phyloP scores from a whole-genome alignment of 2,888 invertebrate genomes.

The Cosmopolites sordidus region DNA sequence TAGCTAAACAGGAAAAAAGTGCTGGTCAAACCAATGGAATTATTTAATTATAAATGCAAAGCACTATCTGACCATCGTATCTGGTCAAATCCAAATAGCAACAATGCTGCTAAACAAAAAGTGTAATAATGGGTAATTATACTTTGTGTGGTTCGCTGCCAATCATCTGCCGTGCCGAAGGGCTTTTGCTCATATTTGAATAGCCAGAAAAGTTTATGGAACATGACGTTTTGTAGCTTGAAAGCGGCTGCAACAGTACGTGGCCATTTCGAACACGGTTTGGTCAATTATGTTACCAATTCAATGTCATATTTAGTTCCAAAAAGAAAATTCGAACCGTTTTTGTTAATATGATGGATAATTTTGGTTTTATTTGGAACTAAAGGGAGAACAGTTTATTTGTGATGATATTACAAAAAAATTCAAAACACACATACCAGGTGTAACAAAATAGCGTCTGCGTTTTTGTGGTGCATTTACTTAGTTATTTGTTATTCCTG shows the following conservation, averaged over 20 bases:
- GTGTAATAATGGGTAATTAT: conserved; percentile 23
- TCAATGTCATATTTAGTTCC: no score
- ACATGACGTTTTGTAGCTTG: neutral
- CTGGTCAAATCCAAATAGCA: conserved; percentile 15
- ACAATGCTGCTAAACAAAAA: conserved; percentile 18
- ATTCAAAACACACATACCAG: no score
- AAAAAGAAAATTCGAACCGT: no score
- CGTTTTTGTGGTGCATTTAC: no score
- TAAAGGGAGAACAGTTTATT: no score
- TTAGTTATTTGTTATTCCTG: no score
- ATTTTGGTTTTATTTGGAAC: no score
- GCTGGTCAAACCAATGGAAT: neutral
- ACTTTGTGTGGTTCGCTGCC: conserved; percentile 19
- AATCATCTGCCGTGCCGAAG: conserved; percentile 21
- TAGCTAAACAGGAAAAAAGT: neutral
- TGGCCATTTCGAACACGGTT: no score
- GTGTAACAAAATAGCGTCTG: no score
- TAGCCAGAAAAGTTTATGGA: neutral
- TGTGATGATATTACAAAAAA: no score
- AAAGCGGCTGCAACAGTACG: neutral
- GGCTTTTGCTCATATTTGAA: neutral
- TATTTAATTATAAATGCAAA: conserved; percentile 14
- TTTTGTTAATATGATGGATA: no score
- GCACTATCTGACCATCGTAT: conserved; percentile 17
- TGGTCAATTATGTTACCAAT: no score